phyloP scores from a whole-genome alignment of 2,888 invertebrate genomes.

The Macrostomum cliftonense region DNA sequence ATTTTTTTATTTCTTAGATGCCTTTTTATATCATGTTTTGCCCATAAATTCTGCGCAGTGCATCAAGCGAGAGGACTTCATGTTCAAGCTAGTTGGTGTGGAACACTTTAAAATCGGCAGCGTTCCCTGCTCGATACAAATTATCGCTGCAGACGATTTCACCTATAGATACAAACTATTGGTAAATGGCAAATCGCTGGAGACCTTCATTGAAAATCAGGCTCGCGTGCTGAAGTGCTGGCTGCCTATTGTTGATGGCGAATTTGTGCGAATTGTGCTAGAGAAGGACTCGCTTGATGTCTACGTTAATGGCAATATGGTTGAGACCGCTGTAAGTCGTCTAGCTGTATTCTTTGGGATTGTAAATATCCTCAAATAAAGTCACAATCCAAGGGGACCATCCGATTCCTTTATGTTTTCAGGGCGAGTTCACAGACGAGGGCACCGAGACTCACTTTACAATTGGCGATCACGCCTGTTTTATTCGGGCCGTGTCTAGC shows the following conservation, averaged over 20 bases:
- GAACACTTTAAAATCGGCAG: constrained; percentile 55
- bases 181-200: constrained; percentile 60
- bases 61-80: constrained; percentile 58
- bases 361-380: too few relatives aligned
- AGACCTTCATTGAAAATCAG: constrained; percentile 61
- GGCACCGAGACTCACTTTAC: constrained; percentile 65
- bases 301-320: constrained; percentile 54
- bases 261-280: constrained; percentile 47
- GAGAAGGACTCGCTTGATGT: constrained; percentile 57
- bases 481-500: constrained; percentile 44
- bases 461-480: constrained; percentile 39
- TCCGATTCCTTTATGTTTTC: too few relatives aligned
- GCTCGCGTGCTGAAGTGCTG: constrained; percentile 56
- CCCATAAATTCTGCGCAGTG: too few relatives aligned
- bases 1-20: too few relatives aligned
- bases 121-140: constrained; percentile 41
- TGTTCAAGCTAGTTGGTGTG: constrained; percentile 73
- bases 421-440: constrained; percentile 62
- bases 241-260: constrained; percentile 42
- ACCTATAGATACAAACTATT: constrained; percentile 60
- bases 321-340: constrained; percentile 47
- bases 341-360: too few relatives aligned
- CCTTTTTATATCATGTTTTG: too few relatives aligned
- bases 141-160: constrained; percentile 49
- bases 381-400: too few relatives aligned